Percentiles rank a stretch among this genome's conserved stretches.
phyloP scores from a whole-genome alignment of 2,888 invertebrate species.

The Strigamia crassipes region DNA sequence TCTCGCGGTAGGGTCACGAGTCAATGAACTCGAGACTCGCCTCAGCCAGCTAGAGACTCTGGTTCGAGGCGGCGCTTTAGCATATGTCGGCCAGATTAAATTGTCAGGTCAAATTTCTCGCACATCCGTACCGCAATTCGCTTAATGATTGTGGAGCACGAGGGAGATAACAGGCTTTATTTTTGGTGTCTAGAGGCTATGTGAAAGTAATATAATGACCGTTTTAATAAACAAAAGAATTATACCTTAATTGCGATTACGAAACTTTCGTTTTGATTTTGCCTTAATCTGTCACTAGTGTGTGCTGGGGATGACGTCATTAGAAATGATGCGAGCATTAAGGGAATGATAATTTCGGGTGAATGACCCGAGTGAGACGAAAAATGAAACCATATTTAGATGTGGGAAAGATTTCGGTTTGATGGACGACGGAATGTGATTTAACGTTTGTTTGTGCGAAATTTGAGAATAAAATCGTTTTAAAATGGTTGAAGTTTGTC shows the following conservation, averaged over 20 bases:
- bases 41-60: background rate
- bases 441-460: too few species aligned
- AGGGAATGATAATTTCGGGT: background rate
- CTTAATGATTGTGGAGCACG: background rate
- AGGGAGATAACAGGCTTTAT: background rate
- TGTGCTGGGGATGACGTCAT: background rate
- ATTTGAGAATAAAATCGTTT: too few species aligned
- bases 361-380: background rate
- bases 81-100: background rate
- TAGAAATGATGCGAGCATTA: background rate
- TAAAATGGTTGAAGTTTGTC: too few species aligned
- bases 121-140: constrained; percentile 3
- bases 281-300: background rate
- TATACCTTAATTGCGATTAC: background rate
- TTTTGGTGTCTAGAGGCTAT: background rate
- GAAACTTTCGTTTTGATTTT: background rate
- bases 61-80: background rate
- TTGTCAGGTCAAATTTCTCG: constrained; percentile 29
- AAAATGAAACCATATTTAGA: background rate
- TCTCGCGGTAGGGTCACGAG: constrained; percentile 2
- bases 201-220: constrained; percentile 16
- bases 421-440: too few species aligned
- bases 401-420: background rate
- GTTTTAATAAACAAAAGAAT: background rate
- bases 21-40: constrained; percentile 2